Conservation (phyloP, 64 coral and sea anemone species). For the Stylophora pistillata region DNA sequence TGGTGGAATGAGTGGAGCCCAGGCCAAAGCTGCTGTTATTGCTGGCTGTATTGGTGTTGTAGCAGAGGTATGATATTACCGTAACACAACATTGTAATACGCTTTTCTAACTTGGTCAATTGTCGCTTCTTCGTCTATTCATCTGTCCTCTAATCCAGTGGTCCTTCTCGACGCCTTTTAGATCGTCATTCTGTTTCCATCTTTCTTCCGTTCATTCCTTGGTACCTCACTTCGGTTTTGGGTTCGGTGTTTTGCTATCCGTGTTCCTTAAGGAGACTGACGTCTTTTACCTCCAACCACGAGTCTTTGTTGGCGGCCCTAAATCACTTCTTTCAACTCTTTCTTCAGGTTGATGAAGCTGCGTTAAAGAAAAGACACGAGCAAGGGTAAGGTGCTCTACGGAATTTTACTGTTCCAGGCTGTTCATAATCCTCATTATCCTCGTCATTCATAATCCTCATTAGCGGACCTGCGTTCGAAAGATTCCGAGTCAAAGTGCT, state of each 20-base stretch:
- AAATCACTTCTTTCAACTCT: background rate
- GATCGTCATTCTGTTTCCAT: no score
- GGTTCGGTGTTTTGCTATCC: no score
- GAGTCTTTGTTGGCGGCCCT: background rate
- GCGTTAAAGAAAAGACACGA: slow-evolving; percentile 85
- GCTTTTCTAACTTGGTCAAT: no score
- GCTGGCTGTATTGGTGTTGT: slow-evolving; percentile 89
- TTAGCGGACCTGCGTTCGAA: background rate
- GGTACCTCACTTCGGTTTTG: no score
- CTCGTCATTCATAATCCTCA: background rate
- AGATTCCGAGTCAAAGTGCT: no score
- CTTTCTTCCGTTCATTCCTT: background rate
- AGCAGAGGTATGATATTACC: slow-evolving; percentile 69
- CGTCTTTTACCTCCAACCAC: background rate
- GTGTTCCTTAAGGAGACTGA: no score
- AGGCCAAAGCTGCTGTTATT: slow-evolving; percentile 93
- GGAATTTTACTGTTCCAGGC: background rate
- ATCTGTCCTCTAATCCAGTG: background rate
- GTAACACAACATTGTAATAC: no score
- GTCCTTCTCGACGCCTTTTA: no score
- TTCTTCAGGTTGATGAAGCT: slow-evolving; percentile 72
- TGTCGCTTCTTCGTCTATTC: no score
- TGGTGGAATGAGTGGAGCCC: slow-evolving; percentile 98
- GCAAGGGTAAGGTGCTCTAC: slow-evolving; percentile 65
- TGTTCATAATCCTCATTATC: background rate